A percentile compares a stretch with the other conserved stretches of the same genome.
Conservation (phyloP, 2,113 vertebrate species). For the Rhynchomys soricoides region DNA sequence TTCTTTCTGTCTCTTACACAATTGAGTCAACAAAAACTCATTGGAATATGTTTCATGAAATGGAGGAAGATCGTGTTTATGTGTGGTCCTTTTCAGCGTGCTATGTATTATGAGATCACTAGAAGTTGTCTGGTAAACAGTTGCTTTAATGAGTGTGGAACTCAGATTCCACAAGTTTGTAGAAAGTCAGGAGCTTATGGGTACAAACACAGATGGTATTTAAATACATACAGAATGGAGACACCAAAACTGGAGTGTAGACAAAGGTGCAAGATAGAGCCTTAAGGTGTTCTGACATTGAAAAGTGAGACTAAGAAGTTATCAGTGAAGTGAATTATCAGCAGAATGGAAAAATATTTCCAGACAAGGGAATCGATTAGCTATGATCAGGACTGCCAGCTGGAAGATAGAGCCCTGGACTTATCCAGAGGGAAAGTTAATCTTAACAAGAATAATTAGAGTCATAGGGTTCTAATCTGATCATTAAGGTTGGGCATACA, state of each 20-base stretch:
- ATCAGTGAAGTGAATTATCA: neutral
- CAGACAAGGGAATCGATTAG: neutral
- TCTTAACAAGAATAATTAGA: neutral
- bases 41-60: neutral
- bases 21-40: neutral
- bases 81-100: neutral
- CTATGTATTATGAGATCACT: neutral
- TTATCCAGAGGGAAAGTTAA: neutral
- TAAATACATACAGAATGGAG: neutral
- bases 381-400: neutral
- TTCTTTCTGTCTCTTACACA: neutral
- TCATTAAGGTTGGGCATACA: neutral
- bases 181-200: neutral
- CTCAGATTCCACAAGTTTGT: no score
- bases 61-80: neutral
- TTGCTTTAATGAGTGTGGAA: neutral
- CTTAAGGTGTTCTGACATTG: neutral
- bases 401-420: neutral
- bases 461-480: neutral
- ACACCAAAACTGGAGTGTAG: neutral
- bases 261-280: neutral
- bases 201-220: neutral
- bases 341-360: neutral
- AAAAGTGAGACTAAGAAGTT: neutral
- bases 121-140: neutral